Percentiles rank a stretch among this genome's conserved stretches.
These are phyloP conservation scores for Protaetia brevitarsis DNA, from an alignment of 1,140 invertebrate species.

Conservation along the genomic window DNA sequence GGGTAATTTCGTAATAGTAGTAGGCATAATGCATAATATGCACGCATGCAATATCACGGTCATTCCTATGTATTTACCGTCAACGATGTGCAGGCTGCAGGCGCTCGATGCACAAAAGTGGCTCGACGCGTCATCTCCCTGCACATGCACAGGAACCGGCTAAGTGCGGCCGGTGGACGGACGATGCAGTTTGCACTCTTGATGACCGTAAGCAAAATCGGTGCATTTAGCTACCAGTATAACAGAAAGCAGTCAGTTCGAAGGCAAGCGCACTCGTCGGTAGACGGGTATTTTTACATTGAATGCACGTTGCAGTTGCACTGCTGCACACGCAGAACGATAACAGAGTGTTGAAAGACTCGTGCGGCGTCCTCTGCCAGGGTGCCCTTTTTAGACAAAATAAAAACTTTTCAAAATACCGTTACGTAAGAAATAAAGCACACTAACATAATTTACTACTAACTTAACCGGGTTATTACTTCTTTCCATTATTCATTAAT, in stretches of 20 bases:
- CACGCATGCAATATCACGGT: too few species aligned
- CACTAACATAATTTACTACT: too few species aligned
- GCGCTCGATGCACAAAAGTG: not conserved
- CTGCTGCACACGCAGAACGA: not conserved
- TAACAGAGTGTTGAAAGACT: not conserved
- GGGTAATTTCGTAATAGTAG: not conserved
- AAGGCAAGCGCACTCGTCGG: constrained; percentile 5
- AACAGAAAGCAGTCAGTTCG: constrained; percentile 29
- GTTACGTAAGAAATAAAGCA: too few species aligned
- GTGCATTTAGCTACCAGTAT: constrained; percentile 36
- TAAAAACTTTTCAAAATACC: too few species aligned
- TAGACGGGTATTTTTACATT: not conserved
- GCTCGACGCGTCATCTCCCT: not conserved
- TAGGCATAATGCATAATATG: not conserved
- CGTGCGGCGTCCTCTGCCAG: not conserved
- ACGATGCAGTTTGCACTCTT: constrained; percentile 1
- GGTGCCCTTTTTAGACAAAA: not conserved
- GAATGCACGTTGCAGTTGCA: not conserved
- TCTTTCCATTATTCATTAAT: too few species aligned
- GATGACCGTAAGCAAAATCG: constrained; percentile 33
- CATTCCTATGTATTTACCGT: not conserved
- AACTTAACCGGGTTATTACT: too few species aligned
- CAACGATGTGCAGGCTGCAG: not conserved
- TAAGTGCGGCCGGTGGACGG: not conserved
- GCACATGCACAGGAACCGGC: constrained; percentile 3